Evolutionary conservation across 2,888 invertebrate genomes (phyloP), one percentile per base, ranked within the genome.

Genomic region (Embidobia sp.): DNA sequence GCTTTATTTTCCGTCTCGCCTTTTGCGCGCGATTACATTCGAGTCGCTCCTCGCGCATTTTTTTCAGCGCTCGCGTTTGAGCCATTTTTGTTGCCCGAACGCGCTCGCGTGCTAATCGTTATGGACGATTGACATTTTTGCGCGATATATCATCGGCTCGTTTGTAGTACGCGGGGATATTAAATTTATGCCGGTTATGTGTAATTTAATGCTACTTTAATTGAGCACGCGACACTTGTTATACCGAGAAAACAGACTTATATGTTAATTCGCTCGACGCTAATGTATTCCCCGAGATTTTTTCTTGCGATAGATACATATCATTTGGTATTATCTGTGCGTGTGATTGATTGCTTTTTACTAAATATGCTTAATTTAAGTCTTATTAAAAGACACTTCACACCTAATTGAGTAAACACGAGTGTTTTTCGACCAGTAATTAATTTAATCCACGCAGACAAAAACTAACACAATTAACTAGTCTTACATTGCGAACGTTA

Each of bases 141-240:
- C 10, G 3, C 26, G 44, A 53, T 70, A 48, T 55, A 55, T 55
- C 27, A 2, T 13, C 31, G 22, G 1, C 40, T 42, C 15, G 10
- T 64, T 51, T 51, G 49, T 42, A 35, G n/a, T n/a, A 18, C 48
- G 22, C 42, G 29, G 22, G 29, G 29, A 37, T 55, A 67, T 44
- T 6, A 55, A 55, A 48, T 67, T 55, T 67, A 67, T 67, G 55
- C 66, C 8, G 33, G 37, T 55, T 26, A 35, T 11, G 44, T 7
- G 29, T 53, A 51, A 70, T 61, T 61, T 70, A 70, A 70, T 51
- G 55, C 48, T 27, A 44, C 35, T 51, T 31, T 70, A 70, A 70
- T 70, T 70, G 29, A 61, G 70, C 70, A 70, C 69, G 69, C 69
- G 69, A 69, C 69, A 69, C 69, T 69, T 59, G 69, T 69, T 69